A percentile compares a stretch with the other conserved stretches of the same genome.
Conservation (phyloP, 2,113 vertebrate genomes). For the Sigmodon hispidus region DNA sequence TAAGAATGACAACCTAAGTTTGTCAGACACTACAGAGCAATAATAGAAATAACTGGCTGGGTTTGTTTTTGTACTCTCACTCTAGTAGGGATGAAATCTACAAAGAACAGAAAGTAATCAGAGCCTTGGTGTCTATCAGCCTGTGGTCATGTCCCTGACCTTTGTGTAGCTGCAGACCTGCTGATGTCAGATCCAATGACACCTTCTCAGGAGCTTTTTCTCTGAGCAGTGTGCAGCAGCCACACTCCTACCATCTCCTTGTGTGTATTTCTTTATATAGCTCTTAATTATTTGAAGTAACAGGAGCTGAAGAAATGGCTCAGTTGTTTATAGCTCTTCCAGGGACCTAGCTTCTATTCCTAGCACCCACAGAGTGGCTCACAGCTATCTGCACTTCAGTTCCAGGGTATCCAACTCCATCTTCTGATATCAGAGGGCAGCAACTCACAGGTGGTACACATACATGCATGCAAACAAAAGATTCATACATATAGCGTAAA, state of each 20-base stretch:
- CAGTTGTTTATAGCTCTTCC: background rate
- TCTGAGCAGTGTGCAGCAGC: background rate
- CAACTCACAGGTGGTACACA: background rate
- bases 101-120: background rate
- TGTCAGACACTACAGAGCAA: background rate
- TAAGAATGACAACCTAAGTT: background rate
- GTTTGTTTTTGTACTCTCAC: background rate
- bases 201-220: background rate
- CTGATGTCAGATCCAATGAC: background rate
- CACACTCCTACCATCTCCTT: background rate
- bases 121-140: background rate
- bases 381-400: background rate
- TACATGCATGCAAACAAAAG: background rate
- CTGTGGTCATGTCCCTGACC: background rate
- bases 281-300: background rate
- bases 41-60: background rate
- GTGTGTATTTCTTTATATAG: background rate
- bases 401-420: background rate
- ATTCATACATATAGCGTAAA: background rate
- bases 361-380: background rate
- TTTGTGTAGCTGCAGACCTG: background rate
- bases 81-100: background rate
- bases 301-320: background rate
- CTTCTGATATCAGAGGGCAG: background rate
- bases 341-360: background rate